phyloP scores from a whole-genome alignment of 2,888 invertebrate genomes.

The Metacarcinus magister region DNA sequence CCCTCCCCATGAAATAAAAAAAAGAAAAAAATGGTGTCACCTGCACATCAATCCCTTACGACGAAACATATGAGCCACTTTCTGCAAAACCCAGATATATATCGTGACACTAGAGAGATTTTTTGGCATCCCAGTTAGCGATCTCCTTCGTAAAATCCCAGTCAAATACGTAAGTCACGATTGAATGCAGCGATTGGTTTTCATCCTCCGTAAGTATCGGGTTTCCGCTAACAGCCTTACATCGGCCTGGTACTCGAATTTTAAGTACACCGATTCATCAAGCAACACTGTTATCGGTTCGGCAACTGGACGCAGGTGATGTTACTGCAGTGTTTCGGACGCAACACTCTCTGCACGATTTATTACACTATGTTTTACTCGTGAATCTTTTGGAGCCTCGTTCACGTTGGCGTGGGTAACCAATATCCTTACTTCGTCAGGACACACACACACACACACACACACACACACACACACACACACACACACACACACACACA shows the following conservation, averaged over 20 bases:
- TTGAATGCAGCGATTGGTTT: background rate
- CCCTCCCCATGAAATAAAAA: too few species aligned
- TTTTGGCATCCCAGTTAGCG: too few species aligned
- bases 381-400: too few species aligned
- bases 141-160: too few species aligned
- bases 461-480: constrained; percentile 4
- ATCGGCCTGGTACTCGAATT: background rate
- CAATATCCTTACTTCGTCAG: too few species aligned
- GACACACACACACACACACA: background rate
- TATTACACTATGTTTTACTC: too few species aligned
- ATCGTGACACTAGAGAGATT: background rate
- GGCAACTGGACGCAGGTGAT: background rate
- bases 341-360: too few species aligned
- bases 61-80: background rate
- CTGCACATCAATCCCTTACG: background rate
- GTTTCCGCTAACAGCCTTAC: background rate
- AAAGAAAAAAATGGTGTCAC: too few species aligned
- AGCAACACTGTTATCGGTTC: constrained; percentile 8
- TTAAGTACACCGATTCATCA: background rate
- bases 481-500: constrained; percentile 11
- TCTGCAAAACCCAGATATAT: background rate
- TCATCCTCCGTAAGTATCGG: constrained; percentile 13
- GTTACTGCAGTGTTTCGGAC: background rate
- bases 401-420: too few species aligned
- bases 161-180: background rate